Conservation (phyloP, 2,888 invertebrate genomes). For the Drosophila leonis region DNA sequence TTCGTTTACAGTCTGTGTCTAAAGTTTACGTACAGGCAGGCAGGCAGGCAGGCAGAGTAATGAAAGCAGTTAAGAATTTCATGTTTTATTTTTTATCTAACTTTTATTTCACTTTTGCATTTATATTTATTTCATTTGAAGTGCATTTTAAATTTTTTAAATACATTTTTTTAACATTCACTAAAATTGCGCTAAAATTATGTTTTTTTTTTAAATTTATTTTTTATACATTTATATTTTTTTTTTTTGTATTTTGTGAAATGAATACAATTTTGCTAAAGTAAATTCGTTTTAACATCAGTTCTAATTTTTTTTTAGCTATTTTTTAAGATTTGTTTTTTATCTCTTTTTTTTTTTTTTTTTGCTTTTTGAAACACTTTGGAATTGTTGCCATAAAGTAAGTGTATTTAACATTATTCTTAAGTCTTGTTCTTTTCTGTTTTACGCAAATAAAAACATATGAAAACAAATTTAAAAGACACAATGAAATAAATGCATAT, state of each 20-base stretch:
- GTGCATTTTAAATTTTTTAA: constrained; percentile 74
- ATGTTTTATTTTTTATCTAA: constrained; percentile 17
- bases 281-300: constrained; percentile 84
- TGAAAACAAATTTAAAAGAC: constrained; percentile 15
- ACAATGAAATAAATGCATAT: constrained; percentile 47
- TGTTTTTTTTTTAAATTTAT: constrained; percentile 39
- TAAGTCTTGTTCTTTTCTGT: constrained; percentile 26
- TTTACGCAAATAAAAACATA: constrained; percentile 18
- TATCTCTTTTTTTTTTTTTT: constrained; percentile 22
- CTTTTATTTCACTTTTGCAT: constrained; percentile 73
- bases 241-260: constrained; percentile 47
- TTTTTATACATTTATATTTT: constrained; percentile 23
- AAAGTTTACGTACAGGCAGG: constrained; percentile 14
- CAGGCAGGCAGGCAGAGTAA: constrained; percentile 20
- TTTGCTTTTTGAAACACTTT: constrained; percentile 58
- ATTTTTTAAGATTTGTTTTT: constrained; percentile 45
- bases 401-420: constrained; percentile 56
- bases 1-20: constrained; percentile 26
- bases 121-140: constrained; percentile 76
- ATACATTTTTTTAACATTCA: constrained; percentile 74
- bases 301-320: constrained; percentile 76
- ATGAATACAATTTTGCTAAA: constrained; percentile 82
- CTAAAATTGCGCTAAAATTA: constrained; percentile 77
- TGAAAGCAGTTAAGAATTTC: constrained; percentile 26
- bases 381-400: constrained; percentile 73